Conservation (phyloP, 2,888 invertebrate species). For the Lissocephala sabroskyi region DNA sequence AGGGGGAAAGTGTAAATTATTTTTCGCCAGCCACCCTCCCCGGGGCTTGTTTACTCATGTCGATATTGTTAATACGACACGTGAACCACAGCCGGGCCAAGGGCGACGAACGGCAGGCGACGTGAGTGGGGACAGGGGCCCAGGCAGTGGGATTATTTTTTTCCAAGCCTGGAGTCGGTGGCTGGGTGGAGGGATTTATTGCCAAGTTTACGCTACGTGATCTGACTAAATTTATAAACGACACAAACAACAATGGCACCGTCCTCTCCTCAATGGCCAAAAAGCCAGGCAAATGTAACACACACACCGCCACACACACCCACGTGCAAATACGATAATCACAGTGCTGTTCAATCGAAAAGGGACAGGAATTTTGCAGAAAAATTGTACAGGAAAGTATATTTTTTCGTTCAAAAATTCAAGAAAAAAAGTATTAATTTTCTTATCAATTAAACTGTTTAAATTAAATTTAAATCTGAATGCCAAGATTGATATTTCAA, state of each 20-base stretch:
- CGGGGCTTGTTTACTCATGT: conserved; percentile 53
- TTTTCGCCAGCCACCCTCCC: conserved; percentile 26
- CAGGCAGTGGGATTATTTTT: conserved; percentile 12
- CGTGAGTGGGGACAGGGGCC: too few relatives aligned
- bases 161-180: too few relatives aligned
- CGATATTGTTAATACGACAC: conserved; percentile 60
- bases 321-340: too few relatives aligned
- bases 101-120: too few relatives aligned
- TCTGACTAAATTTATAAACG: conserved; percentile 70
- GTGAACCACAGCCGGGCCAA: conserved; percentile 36
- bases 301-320: neutral
- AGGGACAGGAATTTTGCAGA: neutral
- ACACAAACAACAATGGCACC: conserved; percentile 19
- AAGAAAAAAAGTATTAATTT: too few relatives aligned
- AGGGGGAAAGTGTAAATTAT: conserved; percentile 46
- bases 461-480: too few relatives aligned
- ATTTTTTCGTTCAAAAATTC: too few relatives aligned
- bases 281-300: conserved; percentile 8
- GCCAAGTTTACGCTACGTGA: conserved; percentile 69
- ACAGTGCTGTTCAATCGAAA: neutral
- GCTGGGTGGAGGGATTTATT: conserved; percentile 60
- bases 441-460: too few relatives aligned
- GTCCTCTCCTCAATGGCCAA: conserved; percentile 15
- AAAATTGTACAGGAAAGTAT: too few relatives aligned
- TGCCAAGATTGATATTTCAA: too few relatives aligned